Percentiles rank a stretch among this genome's conserved stretches.
Evolutionary conservation across 2,888 invertebrate genomes (phyloP).

Genomic region (Litoditis marina): DNA sequence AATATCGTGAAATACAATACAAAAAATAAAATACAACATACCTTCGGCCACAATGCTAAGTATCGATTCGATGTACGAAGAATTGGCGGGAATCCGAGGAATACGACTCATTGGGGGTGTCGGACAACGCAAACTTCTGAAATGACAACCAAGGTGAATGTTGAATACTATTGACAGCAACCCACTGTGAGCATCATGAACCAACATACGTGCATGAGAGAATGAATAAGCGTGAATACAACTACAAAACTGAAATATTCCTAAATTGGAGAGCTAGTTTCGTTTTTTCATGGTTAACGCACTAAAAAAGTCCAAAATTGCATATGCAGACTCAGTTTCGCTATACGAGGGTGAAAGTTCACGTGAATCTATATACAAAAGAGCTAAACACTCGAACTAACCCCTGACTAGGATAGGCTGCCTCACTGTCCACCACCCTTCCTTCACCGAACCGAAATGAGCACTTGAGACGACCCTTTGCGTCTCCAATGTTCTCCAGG

Average conservation of each 20-base stretch:
- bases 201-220: too few species aligned
- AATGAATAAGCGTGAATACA: too few species aligned
- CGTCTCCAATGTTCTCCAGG: constrained; percentile 84
- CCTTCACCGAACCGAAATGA: constrained; percentile 30
- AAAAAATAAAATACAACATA: too few species aligned
- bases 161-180: too few species aligned
- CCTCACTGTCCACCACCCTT: constrained; percentile 29
- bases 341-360: too few species aligned
- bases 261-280: too few species aligned
- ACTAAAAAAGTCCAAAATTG: constrained; percentile 1
- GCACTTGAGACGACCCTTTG: constrained; percentile 30
- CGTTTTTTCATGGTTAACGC: background rate
- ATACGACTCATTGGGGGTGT: constrained; percentile 89
- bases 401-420: constrained; percentile 26
- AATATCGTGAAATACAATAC: too few species aligned
- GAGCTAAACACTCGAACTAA: too few species aligned
- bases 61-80: constrained; percentile 27
- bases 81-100: constrained; percentile 83
- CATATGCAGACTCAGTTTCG: too few species aligned
- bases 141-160: too few species aligned
- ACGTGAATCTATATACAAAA: background rate
- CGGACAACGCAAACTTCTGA: constrained; percentile 66
- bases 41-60: constrained; percentile 38
- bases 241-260: too few species aligned
- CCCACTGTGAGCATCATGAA: too few species aligned